Evolutionary conservation across 2,888 invertebrate species (phyloP).

Genomic region (Hydroisotoma schaefferi): DNA sequence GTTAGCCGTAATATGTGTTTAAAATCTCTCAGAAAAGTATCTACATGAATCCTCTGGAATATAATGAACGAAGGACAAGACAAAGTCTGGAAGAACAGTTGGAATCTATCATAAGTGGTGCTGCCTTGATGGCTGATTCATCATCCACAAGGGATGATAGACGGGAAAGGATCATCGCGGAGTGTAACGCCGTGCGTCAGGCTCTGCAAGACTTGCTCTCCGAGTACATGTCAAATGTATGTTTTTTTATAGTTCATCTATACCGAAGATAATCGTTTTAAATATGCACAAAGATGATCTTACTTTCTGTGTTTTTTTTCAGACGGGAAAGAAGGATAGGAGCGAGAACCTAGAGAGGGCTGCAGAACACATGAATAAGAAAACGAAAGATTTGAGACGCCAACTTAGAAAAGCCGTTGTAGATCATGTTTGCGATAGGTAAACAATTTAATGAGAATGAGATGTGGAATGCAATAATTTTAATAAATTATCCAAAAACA

Average conservation of each 20-base stretch:
- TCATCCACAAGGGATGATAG: slow-evolving; percentile 94
- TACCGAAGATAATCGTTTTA: not conserved
- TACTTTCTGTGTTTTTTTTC: slow-evolving; percentile 33
- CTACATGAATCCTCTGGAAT: slow-evolving; percentile 92
- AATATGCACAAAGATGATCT: not conserved
- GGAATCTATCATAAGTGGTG: slow-evolving; percentile 95
- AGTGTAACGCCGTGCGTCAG: slow-evolving; percentile 96
- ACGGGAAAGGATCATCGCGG: slow-evolving; percentile 92
- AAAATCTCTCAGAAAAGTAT: slow-evolving; percentile 70
- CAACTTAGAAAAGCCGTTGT: slow-evolving; percentile 97
- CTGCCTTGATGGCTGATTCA: slow-evolving; percentile 96
- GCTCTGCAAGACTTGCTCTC: slow-evolving; percentile 94
- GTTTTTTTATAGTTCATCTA: too few relatives aligned
- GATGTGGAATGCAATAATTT: not conserved
- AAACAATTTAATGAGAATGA: not conserved
- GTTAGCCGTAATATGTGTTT: not conserved
- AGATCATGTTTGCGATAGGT: slow-evolving; percentile 82
- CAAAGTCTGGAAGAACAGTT: slow-evolving; percentile 91
- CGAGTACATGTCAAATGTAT: slow-evolving; percentile 97
- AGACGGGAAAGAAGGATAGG: slow-evolving; percentile 86
- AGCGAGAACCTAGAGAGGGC: slow-evolving; percentile 87
- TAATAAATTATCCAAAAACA: slow-evolving; percentile 2
- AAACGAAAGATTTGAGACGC: slow-evolving; percentile 86
- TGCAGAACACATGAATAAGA: slow-evolving; percentile 94
- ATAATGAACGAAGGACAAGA: slow-evolving; percentile 86